Base-by-base conservation (phyloP, 2,113 vertebrate species). In the Paradisaea rubra region DNA sequence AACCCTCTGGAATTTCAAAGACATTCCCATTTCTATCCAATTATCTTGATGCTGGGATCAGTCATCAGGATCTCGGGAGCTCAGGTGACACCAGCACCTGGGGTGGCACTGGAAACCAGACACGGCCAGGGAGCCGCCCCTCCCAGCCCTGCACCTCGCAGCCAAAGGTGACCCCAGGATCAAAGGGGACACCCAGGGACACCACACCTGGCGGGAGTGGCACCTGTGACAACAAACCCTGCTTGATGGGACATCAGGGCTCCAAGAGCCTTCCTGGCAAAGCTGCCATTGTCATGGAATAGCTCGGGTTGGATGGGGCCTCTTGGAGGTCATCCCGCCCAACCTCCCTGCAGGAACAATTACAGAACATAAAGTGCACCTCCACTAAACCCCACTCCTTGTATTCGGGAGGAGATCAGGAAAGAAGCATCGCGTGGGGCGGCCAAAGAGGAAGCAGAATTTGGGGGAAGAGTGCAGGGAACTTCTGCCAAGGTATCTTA, bases 121-220 rank as follows among this genome's bases (percentile, higher is more conserved):
- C 15, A 5, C 0, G 1, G 18, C 0, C 5, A 21, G n/a, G 77
- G 59, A 74, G 41, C 30, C 3, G 11, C 25, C 27, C 49, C 54
- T 53, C 27, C 53, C 52, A 49, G 4, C 64, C 9, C 60, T 6
- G 54, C 56, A 52, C 22, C 49, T 2, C 3, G 25, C 47, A 68
- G 70, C 13, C 76, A 74, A 44, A 53, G 9, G 37, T 0, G 28
- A 14, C n/a, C 33, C 37, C n/a, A 16, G 52, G 33, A 63, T 56
- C 69, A 60, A 63, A 53, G 49, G 20, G 41, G 47, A 88, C 31
- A n/a, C 15, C 1, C 3, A 49, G 35, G 7, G 18, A 61, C 1
- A 2, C 52, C 2, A 3, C 77, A 66, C 24, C 64, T 61, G 60
- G 8, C 1, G 0, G 1, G 45, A 73, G 27, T 24, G 31, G 60